These are phyloP conservation scores for Copidosoma floridanum DNA, from an alignment of 1,140 invertebrate genomes.

Conservation along the genomic window DNA sequence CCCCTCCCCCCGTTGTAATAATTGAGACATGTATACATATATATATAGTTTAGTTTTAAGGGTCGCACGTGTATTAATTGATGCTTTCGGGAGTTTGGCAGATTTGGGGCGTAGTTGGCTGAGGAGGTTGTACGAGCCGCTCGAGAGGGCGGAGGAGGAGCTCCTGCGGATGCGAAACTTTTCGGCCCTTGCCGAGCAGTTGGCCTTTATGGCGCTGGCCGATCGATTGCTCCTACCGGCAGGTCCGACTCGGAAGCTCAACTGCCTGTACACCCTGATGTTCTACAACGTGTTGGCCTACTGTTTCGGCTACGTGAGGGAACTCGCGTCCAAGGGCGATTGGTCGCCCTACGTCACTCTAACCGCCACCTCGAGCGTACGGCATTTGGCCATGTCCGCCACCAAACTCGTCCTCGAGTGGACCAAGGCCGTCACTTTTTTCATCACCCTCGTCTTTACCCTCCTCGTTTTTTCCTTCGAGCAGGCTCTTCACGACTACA, in stretches of 20 bases:
- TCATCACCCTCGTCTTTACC: constrained; percentile 76
- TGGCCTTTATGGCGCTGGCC: constrained; percentile 72
- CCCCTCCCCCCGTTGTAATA: too few relatives aligned
- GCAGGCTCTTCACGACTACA: constrained; percentile 72
- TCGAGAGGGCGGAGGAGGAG: constrained; percentile 62
- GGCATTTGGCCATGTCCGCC: constrained; percentile 77
- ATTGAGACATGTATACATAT: too few relatives aligned
- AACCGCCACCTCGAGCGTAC: constrained; percentile 69
- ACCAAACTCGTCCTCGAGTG: constrained; percentile 80
- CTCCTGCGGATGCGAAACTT: constrained; percentile 68
- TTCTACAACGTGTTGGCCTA: constrained; percentile 80
- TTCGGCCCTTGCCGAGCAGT: constrained; percentile 66
- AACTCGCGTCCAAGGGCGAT: constrained; percentile 71
- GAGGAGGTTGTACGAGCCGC: constrained; percentile 57
- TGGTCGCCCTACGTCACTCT: constrained; percentile 74
- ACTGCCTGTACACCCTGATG: constrained; percentile 73
- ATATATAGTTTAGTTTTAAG: too few relatives aligned
- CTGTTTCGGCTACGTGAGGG: constrained; percentile 71
- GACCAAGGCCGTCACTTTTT: constrained; percentile 78
- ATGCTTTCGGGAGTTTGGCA: too few relatives aligned
- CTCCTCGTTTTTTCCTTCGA: constrained; percentile 70
- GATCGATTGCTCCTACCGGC: constrained; percentile 64
- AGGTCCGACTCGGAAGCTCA: constrained; percentile 63
- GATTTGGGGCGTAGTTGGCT: not conserved
- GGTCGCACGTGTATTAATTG: too few relatives aligned